Evolutionary conservation across 2,888 invertebrate species (phyloP).

Genomic region (Harmothoe impar): DNA sequence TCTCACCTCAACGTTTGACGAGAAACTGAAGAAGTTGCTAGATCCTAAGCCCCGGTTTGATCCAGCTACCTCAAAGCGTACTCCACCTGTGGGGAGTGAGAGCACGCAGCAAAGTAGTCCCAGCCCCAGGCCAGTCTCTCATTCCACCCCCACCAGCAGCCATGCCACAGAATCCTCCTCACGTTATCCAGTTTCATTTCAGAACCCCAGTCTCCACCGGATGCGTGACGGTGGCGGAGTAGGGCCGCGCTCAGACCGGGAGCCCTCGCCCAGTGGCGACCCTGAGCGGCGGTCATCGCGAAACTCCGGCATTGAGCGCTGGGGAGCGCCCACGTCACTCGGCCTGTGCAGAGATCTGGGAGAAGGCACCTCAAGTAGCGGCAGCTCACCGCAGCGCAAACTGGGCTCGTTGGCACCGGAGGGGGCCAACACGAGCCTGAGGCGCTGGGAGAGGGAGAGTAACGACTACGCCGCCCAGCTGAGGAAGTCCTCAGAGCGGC

Average conservation of each 20-base stretch:
- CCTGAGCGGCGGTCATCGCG: background rate
- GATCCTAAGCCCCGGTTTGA: conserved; percentile 74
- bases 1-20: conserved; percentile 80
- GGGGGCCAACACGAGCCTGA: conserved; percentile 3
- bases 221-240: conserved; percentile 16
- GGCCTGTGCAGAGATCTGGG: conserved; percentile 34
- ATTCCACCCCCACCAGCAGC: background rate
- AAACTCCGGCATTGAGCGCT: background rate
- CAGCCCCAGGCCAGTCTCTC: conserved; percentile 24
- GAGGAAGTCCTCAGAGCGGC: conserved; percentile 65
- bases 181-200: background rate
- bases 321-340: conserved; percentile 51
- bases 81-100: conserved; percentile 61
- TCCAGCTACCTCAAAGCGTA: conserved; percentile 66
- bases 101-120: conserved; percentile 32
- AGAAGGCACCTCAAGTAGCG: background rate
- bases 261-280: background rate
- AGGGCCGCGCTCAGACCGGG: background rate
- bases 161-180: background rate
- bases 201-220: conserved; percentile 55
- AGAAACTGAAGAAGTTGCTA: conserved; percentile 78
- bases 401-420: conserved; percentile 1
- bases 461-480: conserved; percentile 64
- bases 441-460: conserved; percentile 12
- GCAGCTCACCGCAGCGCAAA: background rate